phyloP scores from a whole-genome alignment of 2,113 vertebrate species.

The Colossoma macropomum region DNA sequence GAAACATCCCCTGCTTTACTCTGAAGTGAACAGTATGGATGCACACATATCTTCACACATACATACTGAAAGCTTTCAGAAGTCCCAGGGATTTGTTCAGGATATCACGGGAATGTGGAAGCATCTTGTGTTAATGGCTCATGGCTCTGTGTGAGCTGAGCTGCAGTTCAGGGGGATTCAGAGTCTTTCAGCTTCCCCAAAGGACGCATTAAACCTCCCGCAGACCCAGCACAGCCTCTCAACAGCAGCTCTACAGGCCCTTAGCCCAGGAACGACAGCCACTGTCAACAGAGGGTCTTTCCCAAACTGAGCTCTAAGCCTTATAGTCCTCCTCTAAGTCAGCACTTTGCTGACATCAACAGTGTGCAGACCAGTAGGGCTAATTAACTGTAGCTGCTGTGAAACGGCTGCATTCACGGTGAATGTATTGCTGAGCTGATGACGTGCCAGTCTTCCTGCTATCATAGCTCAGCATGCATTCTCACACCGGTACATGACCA shows the following conservation, averaged over 20 bases:
- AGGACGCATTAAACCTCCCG: conserved; percentile 21
- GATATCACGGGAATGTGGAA: conserved; percentile 24
- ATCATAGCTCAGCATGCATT: no score
- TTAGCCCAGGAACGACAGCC: neutral
- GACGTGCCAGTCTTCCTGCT: no score
- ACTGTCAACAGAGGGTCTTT: neutral
- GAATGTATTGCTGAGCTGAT: no score
- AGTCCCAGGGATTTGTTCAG: conserved; percentile 14
- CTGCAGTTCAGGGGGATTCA: neutral
- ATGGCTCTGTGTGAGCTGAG: conserved; percentile 9
- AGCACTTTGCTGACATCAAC: neutral
- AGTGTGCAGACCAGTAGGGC: neutral
- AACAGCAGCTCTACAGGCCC: neutral
- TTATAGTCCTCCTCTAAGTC: neutral
- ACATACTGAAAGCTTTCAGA: neutral
- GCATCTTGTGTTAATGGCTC: conserved; percentile 22
- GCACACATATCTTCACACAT: neutral
- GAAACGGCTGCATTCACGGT: no score
- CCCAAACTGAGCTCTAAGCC: neutral
- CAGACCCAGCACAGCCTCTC: neutral
- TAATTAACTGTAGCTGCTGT: neutral
- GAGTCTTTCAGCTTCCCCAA: neutral
- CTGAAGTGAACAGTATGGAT: neutral
- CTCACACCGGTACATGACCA: no score
- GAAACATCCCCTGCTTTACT: no score